Evolutionary conservation across 23 tunicate species (phyloP).

Genomic region (Styela plicata): DNA sequence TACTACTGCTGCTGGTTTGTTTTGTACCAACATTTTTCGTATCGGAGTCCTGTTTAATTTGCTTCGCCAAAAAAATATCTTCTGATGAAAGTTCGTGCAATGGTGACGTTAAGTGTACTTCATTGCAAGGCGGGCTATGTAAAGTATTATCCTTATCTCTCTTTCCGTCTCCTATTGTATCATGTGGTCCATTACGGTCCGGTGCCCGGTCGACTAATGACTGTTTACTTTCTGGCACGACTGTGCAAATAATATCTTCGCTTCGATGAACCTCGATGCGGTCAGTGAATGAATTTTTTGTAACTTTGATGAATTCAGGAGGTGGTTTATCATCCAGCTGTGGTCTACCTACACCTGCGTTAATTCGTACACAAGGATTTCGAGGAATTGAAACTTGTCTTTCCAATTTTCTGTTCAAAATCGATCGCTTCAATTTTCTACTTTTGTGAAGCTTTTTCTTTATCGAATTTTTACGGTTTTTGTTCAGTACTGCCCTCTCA

Average conservation of each 20-base stretch:
- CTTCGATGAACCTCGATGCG: not conserved
- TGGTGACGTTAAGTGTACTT: too few relatives aligned
- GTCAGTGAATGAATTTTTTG: not conserved
- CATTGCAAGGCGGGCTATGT: not conserved
- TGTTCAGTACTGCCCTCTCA: constrained; percentile 17
- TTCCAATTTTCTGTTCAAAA: not conserved
- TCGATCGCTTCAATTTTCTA: not conserved
- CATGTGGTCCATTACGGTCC: not conserved
- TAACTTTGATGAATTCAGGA: not conserved
- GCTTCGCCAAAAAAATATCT: too few relatives aligned
- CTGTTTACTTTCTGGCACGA: constrained; percentile 6
- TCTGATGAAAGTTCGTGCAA: too few relatives aligned
- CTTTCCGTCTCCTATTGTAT: not conserved
- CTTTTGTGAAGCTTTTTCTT: constrained; percentile 16
- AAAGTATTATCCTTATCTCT: not conserved
- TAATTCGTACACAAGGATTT: constrained; percentile 26
- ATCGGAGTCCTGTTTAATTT: too few relatives aligned
- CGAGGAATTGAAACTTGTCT: not conserved
- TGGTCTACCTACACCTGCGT: constrained; percentile 19
- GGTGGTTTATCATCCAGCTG: constrained; percentile 1
- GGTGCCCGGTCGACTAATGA: not conserved
- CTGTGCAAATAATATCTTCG: not conserved
- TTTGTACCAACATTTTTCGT: not conserved
- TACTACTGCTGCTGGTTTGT: not conserved
- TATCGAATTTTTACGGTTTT: constrained; percentile 20